Percentiles rank a stretch among this genome's conserved stretches.
Evolutionary conservation across 2,888 invertebrate genomes (phyloP).

Genomic region (Tetheella fluctuosa): DNA sequence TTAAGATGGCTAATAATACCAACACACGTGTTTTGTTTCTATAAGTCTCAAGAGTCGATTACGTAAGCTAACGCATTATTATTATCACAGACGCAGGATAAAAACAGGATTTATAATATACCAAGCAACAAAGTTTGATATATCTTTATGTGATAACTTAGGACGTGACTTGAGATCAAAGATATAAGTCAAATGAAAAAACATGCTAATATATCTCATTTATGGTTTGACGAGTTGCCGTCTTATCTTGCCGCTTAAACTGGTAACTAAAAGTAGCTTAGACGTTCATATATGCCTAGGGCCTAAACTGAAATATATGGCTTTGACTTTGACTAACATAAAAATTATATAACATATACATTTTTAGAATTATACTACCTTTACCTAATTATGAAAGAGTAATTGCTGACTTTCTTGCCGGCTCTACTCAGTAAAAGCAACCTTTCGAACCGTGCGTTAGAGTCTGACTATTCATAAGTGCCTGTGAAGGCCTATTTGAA

Average conservation of each 20-base stretch:
- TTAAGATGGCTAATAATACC: conserved; percentile 9
- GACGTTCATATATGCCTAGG: too few species aligned
- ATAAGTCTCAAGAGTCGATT: conserved; percentile 30
- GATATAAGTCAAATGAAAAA: not conserved
- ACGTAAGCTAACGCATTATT: conserved; percentile 34
- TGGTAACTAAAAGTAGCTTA: too few species aligned
- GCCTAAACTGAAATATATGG: too few species aligned
- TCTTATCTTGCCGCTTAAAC: conserved; percentile 1
- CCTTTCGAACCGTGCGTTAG: too few species aligned
- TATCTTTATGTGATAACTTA: conserved; percentile 10
- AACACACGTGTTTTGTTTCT: conserved; percentile 24
- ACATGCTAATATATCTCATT: not conserved
- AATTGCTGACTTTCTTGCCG: too few species aligned
- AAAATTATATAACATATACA: too few species aligned
- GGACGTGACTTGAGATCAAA: conserved; percentile 9
- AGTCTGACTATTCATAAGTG: too few species aligned
- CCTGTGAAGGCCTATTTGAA: too few species aligned
- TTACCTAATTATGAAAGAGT: too few species aligned
- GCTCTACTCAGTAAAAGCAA: too few species aligned
- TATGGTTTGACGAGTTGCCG: not conserved
- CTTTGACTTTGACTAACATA: too few species aligned
- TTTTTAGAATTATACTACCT: too few species aligned
- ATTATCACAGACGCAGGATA: conserved; percentile 16
- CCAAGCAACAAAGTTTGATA: not conserved
- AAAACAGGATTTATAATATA: conserved; percentile 9